Base-by-base conservation (phyloP, 2,113 vertebrate genomes). In the Okapia johnstoni region DNA sequence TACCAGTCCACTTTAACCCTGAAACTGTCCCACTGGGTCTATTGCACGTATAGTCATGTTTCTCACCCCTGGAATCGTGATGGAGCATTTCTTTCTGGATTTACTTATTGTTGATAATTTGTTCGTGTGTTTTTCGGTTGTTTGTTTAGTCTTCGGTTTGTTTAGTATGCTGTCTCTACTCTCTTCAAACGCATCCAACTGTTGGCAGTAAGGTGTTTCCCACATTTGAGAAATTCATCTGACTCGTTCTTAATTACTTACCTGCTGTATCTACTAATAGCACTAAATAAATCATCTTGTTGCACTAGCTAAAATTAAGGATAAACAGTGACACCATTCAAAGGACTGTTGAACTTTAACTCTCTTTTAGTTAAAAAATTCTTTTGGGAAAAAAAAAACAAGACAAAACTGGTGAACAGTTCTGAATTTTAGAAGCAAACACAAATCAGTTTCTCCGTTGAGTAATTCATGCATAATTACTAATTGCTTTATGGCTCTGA, bases 381-480 rank as follows among this genome's bases (percentile, higher is more conserved):
- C 23, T 77, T 70, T 46, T 16, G 12, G 40, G 40, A 2, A 87
- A 66, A 88, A 57, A 73, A 13, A 30, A 88, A 70, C 40, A 40
- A 40, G 5, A 40, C 40, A 84, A 85, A 23, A 7, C 8, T 70
- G 36, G 9, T 52, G 23, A 92, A 93, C 60, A 85, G 88, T 48
- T 63, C n/a, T 91, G 66, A 66, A 90, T 95, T 96, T 93, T 48
- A 97, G 93, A 97, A 95, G 57, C 84, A 86, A 93, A 85, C 36
- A 77, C 8, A 58, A 94, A 96, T 93, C 46, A 91, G 81, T 90
- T 93, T 90, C 23, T 70, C 50, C 92, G 21, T 70, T 93, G 66
- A 83, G 52, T 83, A 95, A 85, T 93, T 96, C 95, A 85, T 93
- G 4, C 50, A 58, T 94, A 92, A 96, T 97, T 97, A 79, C 46